These are phyloP conservation scores for Lamprologus callipterus DNA, from an alignment of 2,113 vertebrate genomes.

Conservation along the genomic window DNA sequence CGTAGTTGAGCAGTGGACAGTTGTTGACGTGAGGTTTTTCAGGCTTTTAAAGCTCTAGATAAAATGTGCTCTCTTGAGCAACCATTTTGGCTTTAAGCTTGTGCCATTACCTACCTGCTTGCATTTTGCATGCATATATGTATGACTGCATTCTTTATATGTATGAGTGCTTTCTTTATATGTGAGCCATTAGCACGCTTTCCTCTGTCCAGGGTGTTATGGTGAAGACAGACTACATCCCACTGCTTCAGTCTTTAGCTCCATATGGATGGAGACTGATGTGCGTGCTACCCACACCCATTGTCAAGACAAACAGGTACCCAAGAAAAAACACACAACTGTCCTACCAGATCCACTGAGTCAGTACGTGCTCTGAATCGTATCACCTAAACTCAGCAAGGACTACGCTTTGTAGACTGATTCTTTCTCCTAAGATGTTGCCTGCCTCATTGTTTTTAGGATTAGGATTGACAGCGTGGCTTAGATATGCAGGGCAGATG, in stretches of 20 bases:
- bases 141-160: not conserved
- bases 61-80: not conserved
- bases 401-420: not conserved
- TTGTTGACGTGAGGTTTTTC: conserved; percentile 77
- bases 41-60: conserved; percentile 21
- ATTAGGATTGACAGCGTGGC: not conserved
- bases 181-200: not conserved
- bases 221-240: conserved; percentile 90
- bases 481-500: conserved; percentile 18
- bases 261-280: conserved; percentile 91
- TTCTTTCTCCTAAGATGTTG: not conserved
- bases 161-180: not conserved
- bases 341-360: not conserved
- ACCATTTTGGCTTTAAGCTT: not conserved
- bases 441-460: not conserved
- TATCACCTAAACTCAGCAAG: not conserved
- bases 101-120: not conserved
- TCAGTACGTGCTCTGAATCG: not conserved
- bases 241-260: conserved; percentile 89
- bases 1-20: conserved; percentile 96
- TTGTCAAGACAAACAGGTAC: conserved; percentile 92
- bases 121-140: not conserved
- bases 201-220: conserved; percentile 74
- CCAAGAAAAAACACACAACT: not conserved
- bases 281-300: conserved; percentile 89